phyloP scores from a whole-genome alignment of 1,140 invertebrate species.

The Whitmania pigra region DNA sequence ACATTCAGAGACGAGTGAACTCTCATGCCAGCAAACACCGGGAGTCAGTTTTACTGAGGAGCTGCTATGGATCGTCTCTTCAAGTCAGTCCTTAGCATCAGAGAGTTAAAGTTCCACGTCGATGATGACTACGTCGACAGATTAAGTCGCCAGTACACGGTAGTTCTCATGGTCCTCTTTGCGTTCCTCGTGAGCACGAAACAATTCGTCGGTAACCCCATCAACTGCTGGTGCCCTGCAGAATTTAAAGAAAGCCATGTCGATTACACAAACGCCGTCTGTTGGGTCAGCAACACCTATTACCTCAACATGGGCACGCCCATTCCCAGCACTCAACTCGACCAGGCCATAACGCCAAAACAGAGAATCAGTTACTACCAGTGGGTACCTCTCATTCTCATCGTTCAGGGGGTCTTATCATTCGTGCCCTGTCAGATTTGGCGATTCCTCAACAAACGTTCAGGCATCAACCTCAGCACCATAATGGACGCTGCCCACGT shows the following conservation, averaged over 20 bases:
- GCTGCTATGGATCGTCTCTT: constrained; percentile 25
- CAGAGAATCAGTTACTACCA: constrained; percentile 25
- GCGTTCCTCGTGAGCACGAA: constrained; percentile 43
- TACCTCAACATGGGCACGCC: constrained; percentile 43
- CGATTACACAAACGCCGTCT: constrained; percentile 38
- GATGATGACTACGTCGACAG: constrained; percentile 48
- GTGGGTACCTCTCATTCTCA: constrained; percentile 43
- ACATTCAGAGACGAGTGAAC: not conserved
- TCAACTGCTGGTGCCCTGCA: constrained; percentile 39
- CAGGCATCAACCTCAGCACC: constrained; percentile 39
- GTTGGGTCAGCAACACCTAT: constrained; percentile 46
- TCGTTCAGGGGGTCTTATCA: constrained; percentile 47
- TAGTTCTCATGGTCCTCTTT: constrained; percentile 42
- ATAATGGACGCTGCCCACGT: constrained; percentile 24
- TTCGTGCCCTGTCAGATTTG: constrained; percentile 50
- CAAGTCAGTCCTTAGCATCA: constrained; percentile 24
- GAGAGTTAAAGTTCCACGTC: constrained; percentile 23
- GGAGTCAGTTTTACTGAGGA: not conserved
- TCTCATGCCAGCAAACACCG: not conserved
- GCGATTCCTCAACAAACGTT: constrained; percentile 45
- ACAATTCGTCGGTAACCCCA: constrained; percentile 46
- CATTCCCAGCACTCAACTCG: constrained; percentile 32
- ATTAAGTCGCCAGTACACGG: constrained; percentile 45
- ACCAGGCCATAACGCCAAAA: constrained; percentile 1
- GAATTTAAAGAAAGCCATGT: constrained; percentile 35